Conservation (phyloP, 1,140 invertebrate genomes). For the Micrasema longulum region DNA sequence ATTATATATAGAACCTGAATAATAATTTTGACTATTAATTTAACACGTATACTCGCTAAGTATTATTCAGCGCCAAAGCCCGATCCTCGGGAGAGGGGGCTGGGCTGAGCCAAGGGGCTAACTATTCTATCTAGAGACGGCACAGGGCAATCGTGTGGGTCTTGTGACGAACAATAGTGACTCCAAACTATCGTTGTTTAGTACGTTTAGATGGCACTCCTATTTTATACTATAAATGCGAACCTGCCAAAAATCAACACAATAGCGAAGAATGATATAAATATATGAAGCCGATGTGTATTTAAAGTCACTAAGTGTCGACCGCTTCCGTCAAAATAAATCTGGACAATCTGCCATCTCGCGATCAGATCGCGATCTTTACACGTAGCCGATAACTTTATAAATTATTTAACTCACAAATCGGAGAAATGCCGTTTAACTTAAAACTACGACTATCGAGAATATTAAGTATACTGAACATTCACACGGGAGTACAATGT, state of each 20-base stretch:
- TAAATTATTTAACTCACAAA: slow-evolving; percentile 41
- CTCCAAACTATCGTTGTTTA: slow-evolving; percentile 24
- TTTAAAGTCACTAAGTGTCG: background rate
- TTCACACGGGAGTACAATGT: slow-evolving; percentile 52
- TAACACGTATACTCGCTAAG: slow-evolving; percentile 56
- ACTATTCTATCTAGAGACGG: slow-evolving; percentile 54
- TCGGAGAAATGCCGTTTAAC: slow-evolving; percentile 51
- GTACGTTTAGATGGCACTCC: slow-evolving; percentile 16
- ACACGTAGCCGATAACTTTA: slow-evolving; percentile 37
- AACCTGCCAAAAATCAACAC: slow-evolving; percentile 25
- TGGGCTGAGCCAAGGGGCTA: slow-evolving; percentile 39
- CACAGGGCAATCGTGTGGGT: slow-evolving; percentile 49
- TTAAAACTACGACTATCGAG: slow-evolving; percentile 47
- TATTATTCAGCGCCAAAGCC: slow-evolving; percentile 47
- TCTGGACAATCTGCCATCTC: slow-evolving; percentile 29
- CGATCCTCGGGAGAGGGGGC: slow-evolving; percentile 3
- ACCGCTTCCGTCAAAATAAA: slow-evolving; percentile 1
- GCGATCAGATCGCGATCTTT: slow-evolving; percentile 13
- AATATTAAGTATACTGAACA: slow-evolving; percentile 44
- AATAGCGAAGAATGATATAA: slow-evolving; percentile 27
- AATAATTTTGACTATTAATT: slow-evolving; percentile 56
- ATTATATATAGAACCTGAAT: slow-evolving; percentile 54
- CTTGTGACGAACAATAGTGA: slow-evolving; percentile 36
- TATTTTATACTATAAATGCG: slow-evolving; percentile 28
- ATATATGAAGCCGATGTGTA: background rate